Base-by-base conservation (phyloP, 1,140 invertebrate species). In the Hesperophylax magnus region DNA sequence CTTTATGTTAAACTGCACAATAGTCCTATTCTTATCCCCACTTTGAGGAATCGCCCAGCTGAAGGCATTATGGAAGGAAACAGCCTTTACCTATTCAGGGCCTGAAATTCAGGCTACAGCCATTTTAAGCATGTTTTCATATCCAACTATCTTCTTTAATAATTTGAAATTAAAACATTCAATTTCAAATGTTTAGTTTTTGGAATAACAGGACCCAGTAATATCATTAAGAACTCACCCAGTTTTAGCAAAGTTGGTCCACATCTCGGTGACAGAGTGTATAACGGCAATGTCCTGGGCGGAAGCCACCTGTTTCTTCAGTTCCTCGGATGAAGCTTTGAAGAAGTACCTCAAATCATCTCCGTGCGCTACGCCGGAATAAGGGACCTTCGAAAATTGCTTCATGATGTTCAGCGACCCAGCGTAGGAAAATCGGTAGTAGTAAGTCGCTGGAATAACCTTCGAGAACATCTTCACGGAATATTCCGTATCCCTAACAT, bases 291-390 rank as follows among this genome's bases (percentile, higher is more conserved):
- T 85, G 71, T 87, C 88, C 80, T 84, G 84, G 60, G 85, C 85
- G 2, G 20, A 63, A 1, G 22, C n/a, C 87, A 78, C 8, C 39
- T 72, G 15, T 34, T 27, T 17, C 52, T 67, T 63, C 80, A 84
- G 84, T 67, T 86, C 85, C 7, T 14, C 63, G 87, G 78, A 3
- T 22, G 61, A 15, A 65, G 20, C 27, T 81, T 89, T 86, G 53
- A 89, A 90, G 1, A 90, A 76, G 58, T 88, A 89, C 24, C 86
- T 86, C 69, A 90, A 77, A 77, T 90, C 89, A 77, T 90, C 89
- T 24, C 86, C 87, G 69, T 90, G 89, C 15, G 86, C 87, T 15
- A 87, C 86, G 63, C 89, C 89, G 27, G 85, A 85, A 9, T 88
- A 71, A 1, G 85, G 84, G 17, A 88, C 85, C 15, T 86, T 86